Evolutionary conservation across 2,797 vertebrate species (phyloP).

Genomic region (Bucorvus abyssinicus): DNA sequence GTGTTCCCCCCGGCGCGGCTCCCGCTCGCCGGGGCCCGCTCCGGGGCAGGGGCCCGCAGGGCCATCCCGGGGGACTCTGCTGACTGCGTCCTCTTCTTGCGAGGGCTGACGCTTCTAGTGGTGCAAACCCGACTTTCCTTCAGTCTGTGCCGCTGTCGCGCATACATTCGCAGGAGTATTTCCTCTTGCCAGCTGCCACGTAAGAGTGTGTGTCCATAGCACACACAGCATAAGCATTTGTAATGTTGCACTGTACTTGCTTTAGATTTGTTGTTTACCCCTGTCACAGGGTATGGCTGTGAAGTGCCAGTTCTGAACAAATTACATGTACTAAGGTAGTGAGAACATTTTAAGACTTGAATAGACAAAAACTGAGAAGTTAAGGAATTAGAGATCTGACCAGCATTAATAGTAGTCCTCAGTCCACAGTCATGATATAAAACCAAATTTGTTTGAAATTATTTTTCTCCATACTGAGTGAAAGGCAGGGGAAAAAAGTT

Average conservation of each 20-base stretch:
- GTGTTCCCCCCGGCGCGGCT: not conserved
- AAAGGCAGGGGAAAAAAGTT: not conserved
- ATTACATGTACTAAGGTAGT: rapidly evolving
- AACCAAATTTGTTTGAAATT: not conserved
- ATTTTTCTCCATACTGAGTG: not conserved
- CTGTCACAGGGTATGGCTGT: not conserved
- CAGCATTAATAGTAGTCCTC: not conserved
- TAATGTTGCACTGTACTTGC: rapidly evolving
- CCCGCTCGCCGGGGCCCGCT: not conserved
- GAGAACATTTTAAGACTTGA: not conserved
- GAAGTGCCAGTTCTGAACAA: not conserved
- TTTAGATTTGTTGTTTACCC: rapidly evolving
- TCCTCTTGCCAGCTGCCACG: not conserved
- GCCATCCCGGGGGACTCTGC: not conserved
- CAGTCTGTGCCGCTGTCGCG: rapidly evolving
- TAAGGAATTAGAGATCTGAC: not conserved
- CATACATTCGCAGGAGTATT: rapidly evolving
- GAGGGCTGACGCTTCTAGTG: rapidly evolving
- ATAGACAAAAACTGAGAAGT: not conserved
- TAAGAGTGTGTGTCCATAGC: rapidly evolving
- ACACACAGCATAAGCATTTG: rapidly evolving
- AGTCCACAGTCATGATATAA: not conserved
- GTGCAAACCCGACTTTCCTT: rapidly evolving
- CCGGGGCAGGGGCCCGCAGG: not conserved
- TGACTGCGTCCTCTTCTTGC: not conserved